phyloP scores from a whole-genome alignment of 2,797 vertebrate species.

The Hypotaenidia okinawae region DNA sequence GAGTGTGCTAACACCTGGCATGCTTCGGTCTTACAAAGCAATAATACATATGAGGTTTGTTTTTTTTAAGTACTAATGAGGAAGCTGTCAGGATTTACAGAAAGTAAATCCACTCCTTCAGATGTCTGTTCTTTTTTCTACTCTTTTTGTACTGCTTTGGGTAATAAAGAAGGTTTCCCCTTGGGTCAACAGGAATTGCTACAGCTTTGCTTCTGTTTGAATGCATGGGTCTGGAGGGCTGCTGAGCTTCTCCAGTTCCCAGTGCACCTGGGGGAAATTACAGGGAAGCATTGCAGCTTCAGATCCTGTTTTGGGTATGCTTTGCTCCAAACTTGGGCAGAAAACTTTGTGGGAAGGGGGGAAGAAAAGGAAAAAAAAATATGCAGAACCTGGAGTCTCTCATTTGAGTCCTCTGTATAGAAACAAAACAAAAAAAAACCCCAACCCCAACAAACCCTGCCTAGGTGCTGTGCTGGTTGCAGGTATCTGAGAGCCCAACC shows the following conservation, averaged over 20 bases:
- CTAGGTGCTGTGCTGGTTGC: not conserved
- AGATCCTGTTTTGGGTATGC: not conserved
- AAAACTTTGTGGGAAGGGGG: not conserved
- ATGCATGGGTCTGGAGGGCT: not conserved
- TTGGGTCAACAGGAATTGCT: not conserved
- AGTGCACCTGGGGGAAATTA: not conserved
- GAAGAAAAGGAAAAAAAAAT: not conserved
- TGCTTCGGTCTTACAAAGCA: not conserved
- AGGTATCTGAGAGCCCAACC: not conserved
- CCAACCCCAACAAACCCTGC: not conserved
- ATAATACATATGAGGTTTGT: not conserved
- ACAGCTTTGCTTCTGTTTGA: not conserved
- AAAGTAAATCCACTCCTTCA: not conserved
- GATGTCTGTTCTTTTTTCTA: not conserved
- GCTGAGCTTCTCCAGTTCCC: not conserved
- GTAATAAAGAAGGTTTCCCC: not conserved
- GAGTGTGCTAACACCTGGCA: not conserved
- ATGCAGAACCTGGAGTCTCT: not conserved
- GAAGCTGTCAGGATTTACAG: not conserved
- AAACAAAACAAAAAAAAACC: not conserved
- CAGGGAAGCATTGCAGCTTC: not conserved
- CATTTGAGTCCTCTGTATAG: not conserved
- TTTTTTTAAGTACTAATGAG: not conserved
- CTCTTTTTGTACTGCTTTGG: not conserved
- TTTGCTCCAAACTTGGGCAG: not conserved